A percentile compares a stretch with the other conserved stretches of the same genome.
Evolutionary conservation across 2,888 invertebrate genomes (phyloP).

Genomic region (Neocrepidodera transversa): DNA sequence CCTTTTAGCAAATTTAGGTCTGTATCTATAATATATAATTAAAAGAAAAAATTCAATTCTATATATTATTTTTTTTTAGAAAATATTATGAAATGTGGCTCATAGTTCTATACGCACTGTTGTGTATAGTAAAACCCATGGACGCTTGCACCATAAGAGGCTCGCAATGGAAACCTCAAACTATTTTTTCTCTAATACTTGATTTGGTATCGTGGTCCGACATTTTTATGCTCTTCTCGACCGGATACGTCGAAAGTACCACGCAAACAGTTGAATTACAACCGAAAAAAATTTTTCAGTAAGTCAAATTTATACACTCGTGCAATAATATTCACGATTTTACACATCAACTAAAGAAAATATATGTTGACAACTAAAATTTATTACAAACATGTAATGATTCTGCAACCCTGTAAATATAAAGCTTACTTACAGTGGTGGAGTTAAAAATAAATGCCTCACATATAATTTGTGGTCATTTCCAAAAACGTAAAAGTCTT

Average conservation of each 20-base stretch:
- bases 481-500: no score
- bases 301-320: background rate
- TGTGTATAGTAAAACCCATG: conserved; percentile 17
- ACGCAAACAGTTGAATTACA: conserved; percentile 14
- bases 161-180: background rate
- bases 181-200: background rate
- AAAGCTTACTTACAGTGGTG: no score
- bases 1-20: conserved; percentile 30
- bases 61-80: conserved; percentile 6
- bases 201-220: conserved; percentile 15
- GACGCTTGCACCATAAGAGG: conserved; percentile 6
- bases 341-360: no score
- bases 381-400: no score
- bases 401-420: no score
- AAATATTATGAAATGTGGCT: conserved; percentile 14
- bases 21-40: background rate
- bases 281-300: conserved; percentile 11
- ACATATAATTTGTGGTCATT: no score
- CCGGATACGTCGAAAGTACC: conserved; percentile 7
- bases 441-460: no score
- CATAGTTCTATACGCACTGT: conserved; percentile 1
- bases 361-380: no score
- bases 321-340: no score
- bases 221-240: conserved; percentile 7
- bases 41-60: background rate